Evolutionary conservation across 2,797 vertebrate species (phyloP), one percentile per base, ranked within the genome.

Genomic region (Aulostomus chinensis): DNA sequence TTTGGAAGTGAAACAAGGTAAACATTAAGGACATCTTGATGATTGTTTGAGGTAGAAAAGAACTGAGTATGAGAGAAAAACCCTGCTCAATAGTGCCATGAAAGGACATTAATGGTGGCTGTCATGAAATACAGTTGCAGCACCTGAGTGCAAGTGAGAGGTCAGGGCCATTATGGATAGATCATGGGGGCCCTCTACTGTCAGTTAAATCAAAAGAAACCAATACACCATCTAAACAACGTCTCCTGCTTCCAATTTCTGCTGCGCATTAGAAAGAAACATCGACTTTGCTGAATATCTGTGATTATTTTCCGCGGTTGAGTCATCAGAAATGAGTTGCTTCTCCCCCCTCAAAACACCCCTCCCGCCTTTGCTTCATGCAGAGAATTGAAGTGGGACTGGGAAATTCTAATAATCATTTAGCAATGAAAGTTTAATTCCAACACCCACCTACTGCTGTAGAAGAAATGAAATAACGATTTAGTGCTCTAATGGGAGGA

Each of bases 101-200:
- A 72, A 60, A 67, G 74, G 51, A 53, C 21, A 16, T 2, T 54
- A 55, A 52, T 60, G 65, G 59, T 33, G 50, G 57, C 42, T 42
- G 69, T 46, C 50, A 57, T 65, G 76, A 57, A 72, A 49, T 33
- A 54, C 62, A 24, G 53, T 38, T 26, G 13, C 26, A 24, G 36
- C 69, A 45, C 35, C 37, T 52, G 62, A 67, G 46, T 32, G 28
- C 33, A 47, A 50, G 58, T 18, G 63, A 66, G 68, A 77, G 83
- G 76, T 84, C 74, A 68, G 60, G 43, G 40, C 56, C 47, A 24
- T 48, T 66, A 36, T 22, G 69, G 63, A 70, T 72, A 42, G 78
- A 84, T 78, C 80, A 79, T 58, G 79, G 74, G 84, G 77, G 78
- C 81, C 83, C 77, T 86, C 77, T 80, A 2, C 83, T 84, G 86